Evolutionary conservation across 1,140 invertebrate species (phyloP).

Genomic region (Drosophila ananassae): DNA sequence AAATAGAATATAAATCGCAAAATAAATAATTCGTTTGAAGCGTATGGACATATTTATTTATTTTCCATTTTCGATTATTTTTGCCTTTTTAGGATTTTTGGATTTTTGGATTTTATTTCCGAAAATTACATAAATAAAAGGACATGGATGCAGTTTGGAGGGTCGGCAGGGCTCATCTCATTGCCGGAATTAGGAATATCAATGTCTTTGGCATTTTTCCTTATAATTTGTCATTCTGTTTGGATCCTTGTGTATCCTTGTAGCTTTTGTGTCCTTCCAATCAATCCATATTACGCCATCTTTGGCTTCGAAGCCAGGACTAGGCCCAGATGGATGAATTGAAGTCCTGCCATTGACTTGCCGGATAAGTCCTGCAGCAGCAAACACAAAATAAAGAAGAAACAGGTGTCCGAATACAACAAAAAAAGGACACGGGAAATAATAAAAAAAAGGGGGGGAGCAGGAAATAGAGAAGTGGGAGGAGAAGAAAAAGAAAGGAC

Average conservation of each 20-base stretch:
- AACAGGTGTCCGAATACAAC: conserved; percentile 46
- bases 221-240: conserved; percentile 42
- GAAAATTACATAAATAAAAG: neutral
- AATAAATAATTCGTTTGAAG: neutral
- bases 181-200: conserved; percentile 25
- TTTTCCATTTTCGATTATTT: neutral
- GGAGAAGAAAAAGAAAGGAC: conserved; percentile 10
- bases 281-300: conserved; percentile 42
- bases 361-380: conserved; percentile 19
- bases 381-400: conserved; percentile 3
- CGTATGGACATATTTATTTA: neutral
- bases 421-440: conserved; percentile 7
- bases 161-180: neutral
- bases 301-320: conserved; percentile 2
- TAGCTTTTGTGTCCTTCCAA: conserved; percentile 17
- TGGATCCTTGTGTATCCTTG: conserved; percentile 6
- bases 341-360: conserved; percentile 35
- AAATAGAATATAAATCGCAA: conserved; percentile 5
- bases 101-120: neutral
- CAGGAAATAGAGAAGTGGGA: conserved; percentile 9
- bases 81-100: neutral
- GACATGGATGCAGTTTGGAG: neutral
- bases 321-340: conserved; percentile 44
- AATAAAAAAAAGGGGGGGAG: conserved; percentile 7
- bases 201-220: conserved; percentile 24